A percentile compares a stretch with the other conserved stretches of the same genome.
Conservation (phyloP, 2,888 invertebrate genomes). For the Hipparchia sbordonii region DNA sequence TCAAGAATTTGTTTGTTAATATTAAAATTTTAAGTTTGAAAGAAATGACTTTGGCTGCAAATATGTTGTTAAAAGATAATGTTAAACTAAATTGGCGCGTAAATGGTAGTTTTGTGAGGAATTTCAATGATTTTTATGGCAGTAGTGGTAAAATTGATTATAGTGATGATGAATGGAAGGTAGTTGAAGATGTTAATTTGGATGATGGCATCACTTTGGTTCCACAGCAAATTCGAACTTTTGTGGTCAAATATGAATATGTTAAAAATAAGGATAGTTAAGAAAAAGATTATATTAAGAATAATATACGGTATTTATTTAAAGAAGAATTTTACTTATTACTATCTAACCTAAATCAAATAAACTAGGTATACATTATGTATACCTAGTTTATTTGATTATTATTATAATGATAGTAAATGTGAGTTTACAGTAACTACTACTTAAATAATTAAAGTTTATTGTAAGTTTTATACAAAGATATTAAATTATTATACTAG, state of each 20-base stretch:
- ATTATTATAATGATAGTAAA: no score
- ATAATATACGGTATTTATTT: not conserved
- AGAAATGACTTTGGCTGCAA: slow-evolving; percentile 87
- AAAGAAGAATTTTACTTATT: not conserved
- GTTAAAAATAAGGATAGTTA: not conserved
- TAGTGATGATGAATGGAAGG: slow-evolving; percentile 37
- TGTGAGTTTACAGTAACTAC: no score
- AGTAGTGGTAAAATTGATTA: slow-evolving; percentile 41
- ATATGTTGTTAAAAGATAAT: slow-evolving; percentile 83
- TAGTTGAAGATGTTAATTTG: slow-evolving; percentile 45
- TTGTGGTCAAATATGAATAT: slow-evolving; percentile 65
- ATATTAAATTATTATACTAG: no score
- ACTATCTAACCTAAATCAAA: no score
- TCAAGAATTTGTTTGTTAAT: slow-evolving; percentile 82
- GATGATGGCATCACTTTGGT: slow-evolving; percentile 71
- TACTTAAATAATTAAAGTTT: no score
- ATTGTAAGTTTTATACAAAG: no score
- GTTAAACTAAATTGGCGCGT: slow-evolving; percentile 77
- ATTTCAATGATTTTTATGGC: slow-evolving; percentile 57
- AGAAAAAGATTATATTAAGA: not conserved
- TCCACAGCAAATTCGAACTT: slow-evolving; percentile 90
- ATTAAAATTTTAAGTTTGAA: slow-evolving; percentile 77
- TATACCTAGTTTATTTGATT: no score
- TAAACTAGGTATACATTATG: no score
- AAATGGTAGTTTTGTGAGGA: slow-evolving; percentile 54